Percentiles rank a stretch among this genome's conserved stretches.
phyloP scores from a whole-genome alignment of 2,888 invertebrate genomes.

The Argynnis bischoffii region DNA sequence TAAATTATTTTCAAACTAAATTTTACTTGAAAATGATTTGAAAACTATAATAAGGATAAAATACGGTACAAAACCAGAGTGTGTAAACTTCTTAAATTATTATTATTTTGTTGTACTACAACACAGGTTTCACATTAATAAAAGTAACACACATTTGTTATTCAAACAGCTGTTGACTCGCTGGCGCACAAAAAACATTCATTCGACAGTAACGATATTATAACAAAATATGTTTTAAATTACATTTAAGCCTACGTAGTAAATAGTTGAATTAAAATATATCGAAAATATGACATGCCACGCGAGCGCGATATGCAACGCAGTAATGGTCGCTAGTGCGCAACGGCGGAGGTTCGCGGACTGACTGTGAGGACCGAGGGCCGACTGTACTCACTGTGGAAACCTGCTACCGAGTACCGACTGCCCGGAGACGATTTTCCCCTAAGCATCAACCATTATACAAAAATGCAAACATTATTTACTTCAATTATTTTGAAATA shows the following conservation, averaged over 20 bases:
- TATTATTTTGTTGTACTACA: no score
- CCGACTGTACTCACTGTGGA: slow-evolving; percentile 8
- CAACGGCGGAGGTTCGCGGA: slow-evolving; percentile 39
- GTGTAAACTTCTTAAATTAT: no score
- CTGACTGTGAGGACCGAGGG: slow-evolving; percentile 31
- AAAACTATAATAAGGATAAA: no score
- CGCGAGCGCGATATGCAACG: slow-evolving; percentile 29
- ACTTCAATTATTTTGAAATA: no score
- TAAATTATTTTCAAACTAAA: slow-evolving; percentile 8
- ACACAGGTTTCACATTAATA: slow-evolving; percentile 1
- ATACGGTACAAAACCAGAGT: no score
- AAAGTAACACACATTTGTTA: slow-evolving; percentile 24
- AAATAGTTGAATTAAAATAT: neutral
- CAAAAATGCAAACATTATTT: neutral
- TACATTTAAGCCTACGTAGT: neutral
- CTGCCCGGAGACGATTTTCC: slow-evolving; percentile 15
- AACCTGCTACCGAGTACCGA: slow-evolving; percentile 2
- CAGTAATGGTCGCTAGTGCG: slow-evolving; percentile 29
- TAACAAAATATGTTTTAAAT: neutral
- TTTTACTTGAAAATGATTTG: no score
- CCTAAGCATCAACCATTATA: slow-evolving; percentile 6
- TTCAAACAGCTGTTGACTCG: slow-evolving; percentile 39
- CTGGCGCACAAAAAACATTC: slow-evolving; percentile 11
- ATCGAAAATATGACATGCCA: slow-evolving; percentile 24
- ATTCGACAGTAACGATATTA: neutral